Percentiles rank a stretch among this genome's conserved stretches.
phyloP scores from a whole-genome alignment of 2,113 vertebrate genomes.

The Podarcis raffonei region DNA sequence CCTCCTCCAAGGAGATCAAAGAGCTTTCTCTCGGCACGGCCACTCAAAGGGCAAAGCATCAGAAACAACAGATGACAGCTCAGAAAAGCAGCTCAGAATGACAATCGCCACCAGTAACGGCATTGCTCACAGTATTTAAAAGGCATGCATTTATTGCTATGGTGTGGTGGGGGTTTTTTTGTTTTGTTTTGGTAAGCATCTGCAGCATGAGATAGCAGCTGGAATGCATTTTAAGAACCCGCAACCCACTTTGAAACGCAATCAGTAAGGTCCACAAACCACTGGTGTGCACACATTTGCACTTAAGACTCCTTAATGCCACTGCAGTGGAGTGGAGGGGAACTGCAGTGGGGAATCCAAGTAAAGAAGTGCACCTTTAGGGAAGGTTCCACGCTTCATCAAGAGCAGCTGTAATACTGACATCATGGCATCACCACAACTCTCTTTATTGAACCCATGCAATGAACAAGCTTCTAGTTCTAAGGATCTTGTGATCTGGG shows the following conservation, averaged over 20 bases:
- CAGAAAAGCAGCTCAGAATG: background rate
- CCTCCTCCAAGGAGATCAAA: background rate
- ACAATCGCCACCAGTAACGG: conserved; percentile 6
- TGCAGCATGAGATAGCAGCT: background rate
- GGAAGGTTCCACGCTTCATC: background rate
- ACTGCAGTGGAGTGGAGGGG: background rate
- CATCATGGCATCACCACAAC: too few species aligned
- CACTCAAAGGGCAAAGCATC: background rate
- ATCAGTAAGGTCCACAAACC: background rate
- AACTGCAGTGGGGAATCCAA: too few species aligned
- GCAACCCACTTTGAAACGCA: background rate
- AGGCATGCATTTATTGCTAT: background rate
- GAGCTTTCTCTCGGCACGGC: background rate
- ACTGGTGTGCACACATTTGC: background rate
- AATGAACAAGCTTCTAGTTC: too few species aligned
- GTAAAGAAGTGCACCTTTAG: background rate
- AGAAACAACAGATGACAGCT: background rate
- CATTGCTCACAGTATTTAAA: conserved; percentile 11
- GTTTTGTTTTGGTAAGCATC: background rate
- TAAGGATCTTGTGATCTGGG: too few species aligned
- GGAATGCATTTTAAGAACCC: background rate
- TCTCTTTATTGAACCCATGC: too few species aligned
- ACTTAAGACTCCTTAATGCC: background rate
- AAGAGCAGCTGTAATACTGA: too few species aligned
- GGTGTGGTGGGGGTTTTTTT: background rate